Evolutionary conservation across 2,113 vertebrate species (phyloP), one percentile per base, ranked within the genome.

Genomic region (Stigmatopora nigra): DNA sequence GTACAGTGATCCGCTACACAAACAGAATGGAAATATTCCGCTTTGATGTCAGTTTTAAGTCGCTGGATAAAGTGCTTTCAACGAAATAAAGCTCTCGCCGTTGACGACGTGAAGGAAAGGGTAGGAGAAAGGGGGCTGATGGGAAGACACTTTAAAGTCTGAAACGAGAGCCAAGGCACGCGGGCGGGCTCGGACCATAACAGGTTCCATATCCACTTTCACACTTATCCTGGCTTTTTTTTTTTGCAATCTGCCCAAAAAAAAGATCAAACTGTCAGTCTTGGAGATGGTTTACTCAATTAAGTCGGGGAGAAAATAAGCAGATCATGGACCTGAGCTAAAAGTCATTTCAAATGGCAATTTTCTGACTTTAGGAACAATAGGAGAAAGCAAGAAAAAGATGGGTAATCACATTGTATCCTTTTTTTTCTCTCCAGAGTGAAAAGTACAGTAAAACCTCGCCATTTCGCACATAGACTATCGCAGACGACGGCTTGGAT

Each of bases 1-100:
- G 41, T 72, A 77, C 81, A 84, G 81, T 84, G 84, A 84, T 85
- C 67, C 12, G 67, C 83, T 84, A 61, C 38, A 45, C 59, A 8
- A 44, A 44, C 59, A 2, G 12, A 38, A 45, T 45, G n/a, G 19
- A 14, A 61, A 61, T 44, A 44, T 41, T 59, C 36, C 3, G 59
- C 41, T 45, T 22, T 61, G 6, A 45, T 13, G 59, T 46, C 13
- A 13, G 14, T 22, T 10, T 19, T 56, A 17, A 17, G 5, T 44
- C 38, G n/a, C 53, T 73, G 64, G 61, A 63, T 91, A 91, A 91
- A 91, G 90, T 91, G 89, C 89, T 77, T 87, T 67, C 80, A 88
- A 83, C 48, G 80, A 87, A 86, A 72, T 78, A 79, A 83, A 84
- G 72, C 78, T 67, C 59, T 73, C 68, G 72, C 70, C 70, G 78